Percentiles rank a stretch among this genome's conserved stretches.
These are phyloP conservation scores for Haliclona indistincta DNA, from an alignment of 37 sponge, comb jelly and placozoan species.

Conservation along the genomic window DNA sequence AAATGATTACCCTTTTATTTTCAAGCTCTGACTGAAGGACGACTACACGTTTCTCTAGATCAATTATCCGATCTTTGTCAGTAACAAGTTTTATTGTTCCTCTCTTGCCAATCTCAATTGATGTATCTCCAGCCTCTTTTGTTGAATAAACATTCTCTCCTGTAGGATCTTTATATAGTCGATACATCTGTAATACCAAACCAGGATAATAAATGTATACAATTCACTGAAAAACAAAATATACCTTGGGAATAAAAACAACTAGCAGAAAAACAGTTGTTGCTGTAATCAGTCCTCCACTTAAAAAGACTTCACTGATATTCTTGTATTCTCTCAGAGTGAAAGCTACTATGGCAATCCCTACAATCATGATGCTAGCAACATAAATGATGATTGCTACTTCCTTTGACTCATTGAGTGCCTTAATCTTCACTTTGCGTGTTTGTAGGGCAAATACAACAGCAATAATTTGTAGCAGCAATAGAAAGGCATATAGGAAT, in stretches of 20 bases:
- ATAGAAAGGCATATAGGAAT: slow-evolving; percentile 14
- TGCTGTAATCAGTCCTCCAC: slow-evolving; percentile 11
- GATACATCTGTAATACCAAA: slow-evolving; percentile 1
- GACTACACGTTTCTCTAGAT: background rate
- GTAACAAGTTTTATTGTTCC: background rate
- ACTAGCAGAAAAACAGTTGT: slow-evolving; percentile 27
- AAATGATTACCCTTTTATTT: slow-evolving; percentile 35
- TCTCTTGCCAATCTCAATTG: slow-evolving; percentile 6
- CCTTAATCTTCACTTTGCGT: slow-evolving; percentile 31
- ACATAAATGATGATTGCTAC: slow-evolving; percentile 47
- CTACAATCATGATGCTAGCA: slow-evolving; percentile 21
- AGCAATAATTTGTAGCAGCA: slow-evolving; percentile 26
- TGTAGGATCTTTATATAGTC: slow-evolving; percentile 8
- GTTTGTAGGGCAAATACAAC: slow-evolving; percentile 38
- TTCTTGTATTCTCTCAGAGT: slow-evolving; percentile 7
- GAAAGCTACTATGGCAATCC: slow-evolving; percentile 9
- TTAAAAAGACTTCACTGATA: slow-evolving; percentile 1
- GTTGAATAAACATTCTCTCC: background rate
- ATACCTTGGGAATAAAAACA: slow-evolving; percentile 41
- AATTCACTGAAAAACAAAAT: background rate
- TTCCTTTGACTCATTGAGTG: slow-evolving; percentile 51
- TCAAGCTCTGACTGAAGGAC: background rate
- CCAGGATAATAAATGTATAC: background rate
- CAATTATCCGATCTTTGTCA: background rate
- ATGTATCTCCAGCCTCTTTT: background rate